Evolutionary conservation across 2,888 invertebrate species (phyloP), one percentile per base, ranked within the genome.

Genomic region (Lochmaea crataegi): DNA sequence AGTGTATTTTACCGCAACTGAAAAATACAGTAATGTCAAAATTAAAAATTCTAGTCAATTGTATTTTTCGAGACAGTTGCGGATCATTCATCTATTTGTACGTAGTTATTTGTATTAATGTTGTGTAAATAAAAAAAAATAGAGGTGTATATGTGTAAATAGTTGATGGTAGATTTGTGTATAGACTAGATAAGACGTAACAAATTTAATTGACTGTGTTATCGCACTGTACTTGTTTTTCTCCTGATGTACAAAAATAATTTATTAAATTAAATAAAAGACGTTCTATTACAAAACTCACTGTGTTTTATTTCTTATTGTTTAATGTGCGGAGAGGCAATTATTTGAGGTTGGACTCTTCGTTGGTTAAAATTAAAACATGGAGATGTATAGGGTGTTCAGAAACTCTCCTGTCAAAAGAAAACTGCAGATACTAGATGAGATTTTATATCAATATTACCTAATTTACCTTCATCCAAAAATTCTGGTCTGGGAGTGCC

Each of bases 111-210:
- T 65, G 42, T 58, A 58, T 53, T 68, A 75, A 73, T 75, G 75
- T 75, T 75, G 72, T 78, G 78, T 79, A 79, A 76, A 79, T 79
- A 79, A 74, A 61, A 77, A 75, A 32, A 7, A 75, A 70, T 65
- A 74, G 76, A 78, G 77, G 65, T 82, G 79, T 80, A 81, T 78
- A 82, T 80, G 79, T 81, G 82, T 81, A 81, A 78, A 82, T 81
- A 82, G 80, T 72, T 75, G 74, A 75, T 67, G 75, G 75, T 77
- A 80, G 80, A 80, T 75, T 78, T 79, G 78, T 82, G 81, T 80
- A 79, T 80, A 80, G 79, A 76, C 63, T 77, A 78, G 77, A 79
- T 79, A 77, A 76, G 76, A 72, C 61, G 72, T 51, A 76, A 76
- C 69, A 74, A 78, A 76, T 75, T 76, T 76, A 75, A 74, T 65